Base-by-base conservation (phyloP, 2,113 vertebrate genomes). In the Heterocephalus glaber region DNA sequence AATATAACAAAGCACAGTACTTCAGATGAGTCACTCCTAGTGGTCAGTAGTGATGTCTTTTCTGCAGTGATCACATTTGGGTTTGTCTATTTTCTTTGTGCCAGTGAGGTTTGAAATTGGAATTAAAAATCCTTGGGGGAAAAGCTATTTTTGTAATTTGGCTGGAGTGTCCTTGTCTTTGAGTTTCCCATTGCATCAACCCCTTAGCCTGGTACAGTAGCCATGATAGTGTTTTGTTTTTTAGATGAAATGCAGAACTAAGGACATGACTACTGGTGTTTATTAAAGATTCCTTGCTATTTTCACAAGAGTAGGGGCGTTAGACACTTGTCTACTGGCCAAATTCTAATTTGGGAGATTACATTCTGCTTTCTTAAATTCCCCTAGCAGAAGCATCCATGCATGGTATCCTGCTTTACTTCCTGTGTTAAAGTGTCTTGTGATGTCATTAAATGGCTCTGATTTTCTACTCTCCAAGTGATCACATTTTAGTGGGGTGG, bases 331-430 rank as follows among this genome's bases (percentile, higher is more conserved):
- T 97, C 94, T 92, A 76, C 90, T 97, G 96, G 96, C 96, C 97
- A 97, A 63, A 94, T 97, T 97, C 97, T 97, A 97, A 97, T 97
- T 96, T 3, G 24, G 89, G 97, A 96, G 94, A 97, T 97, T 97
- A 93, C 94, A 93, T 93, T 97, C 92, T 97, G 95, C 86, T 96
- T 94, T 96, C 66, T 95, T 96, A 97, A 97, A 95, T 97, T 96
- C 94, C 96, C 94, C 84, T 85, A 70, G 94, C 89, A 97, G 95
- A 95, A 97, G 61, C 86, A 95, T 74, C 66, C 72, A 91, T 92
- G 94, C 93, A 93, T 70, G 86, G 68, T 95, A 95, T 95, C 74
- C 89, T 93, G 89, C 92, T 97, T 95, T 96, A 89, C 81, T 96
- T 97, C 95, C 95, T 96, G 77, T 95, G 95, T 77, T 96, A 92